Evolutionary conservation across 2,888 invertebrate genomes (phyloP).

Genomic region (Nephrotoma guestfalica): DNA sequence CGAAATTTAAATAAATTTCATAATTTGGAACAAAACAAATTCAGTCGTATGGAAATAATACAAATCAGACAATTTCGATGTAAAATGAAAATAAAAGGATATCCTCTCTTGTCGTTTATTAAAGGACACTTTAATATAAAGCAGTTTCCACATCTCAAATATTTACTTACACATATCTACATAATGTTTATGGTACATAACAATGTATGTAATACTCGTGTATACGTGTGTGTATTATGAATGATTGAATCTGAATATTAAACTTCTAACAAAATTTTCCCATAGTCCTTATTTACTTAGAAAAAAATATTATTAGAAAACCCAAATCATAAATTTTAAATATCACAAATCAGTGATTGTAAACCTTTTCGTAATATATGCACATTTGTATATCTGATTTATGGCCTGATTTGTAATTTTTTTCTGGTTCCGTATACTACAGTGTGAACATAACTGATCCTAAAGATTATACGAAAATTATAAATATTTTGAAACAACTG

Average conservation of each 20-base stretch:
- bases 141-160: not conserved
- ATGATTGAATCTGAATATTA: not conserved
- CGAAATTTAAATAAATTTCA: not conserved
- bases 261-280: not conserved
- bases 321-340: not conserved
- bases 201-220: not conserved
- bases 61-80: not conserved
- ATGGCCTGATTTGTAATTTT: not conserved
- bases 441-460: not conserved
- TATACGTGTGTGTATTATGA: not conserved
- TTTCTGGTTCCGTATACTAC: not conserved
- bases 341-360: not conserved
- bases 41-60: not conserved
- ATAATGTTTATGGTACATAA: not conserved
- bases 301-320: not conserved
- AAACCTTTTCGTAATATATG: not conserved
- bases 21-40: not conserved
- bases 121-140: not conserved
- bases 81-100: not conserved
- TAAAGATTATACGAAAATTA: not conserved
- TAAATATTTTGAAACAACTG: not conserved
- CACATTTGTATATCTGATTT: not conserved
- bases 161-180: not conserved
- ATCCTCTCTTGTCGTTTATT: not conserved
- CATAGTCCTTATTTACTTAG: not conserved